Percentiles rank a stretch among this genome's conserved stretches.
phyloP scores from a whole-genome alignment of 2,797 vertebrate genomes.

The Paratrypauchen microcephalus region DNA sequence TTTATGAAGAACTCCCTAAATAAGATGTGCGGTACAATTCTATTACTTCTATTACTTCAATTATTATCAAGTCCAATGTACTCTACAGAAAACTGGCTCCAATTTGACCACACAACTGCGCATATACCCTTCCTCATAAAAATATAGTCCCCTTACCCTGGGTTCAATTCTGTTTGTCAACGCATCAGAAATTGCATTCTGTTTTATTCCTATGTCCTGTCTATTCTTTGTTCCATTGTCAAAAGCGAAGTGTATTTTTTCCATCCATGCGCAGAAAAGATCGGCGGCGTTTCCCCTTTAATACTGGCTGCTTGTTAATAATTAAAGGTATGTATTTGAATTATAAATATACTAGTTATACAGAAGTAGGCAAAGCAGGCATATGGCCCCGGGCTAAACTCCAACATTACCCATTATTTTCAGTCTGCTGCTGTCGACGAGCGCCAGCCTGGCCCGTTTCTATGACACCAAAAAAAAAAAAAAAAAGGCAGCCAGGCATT shows the following conservation, averaged over 20 bases:
- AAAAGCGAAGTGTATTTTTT: slow-evolving; percentile 83
- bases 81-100: too few relatives aligned
- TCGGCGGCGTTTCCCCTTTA: slow-evolving; percentile 93
- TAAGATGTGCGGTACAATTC: too few relatives aligned
- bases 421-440: slow-evolving; percentile 92
- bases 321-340: slow-evolving; percentile 99
- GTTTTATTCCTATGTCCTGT: slow-evolving; percentile 57
- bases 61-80: too few relatives aligned
- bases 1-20: too few relatives aligned
- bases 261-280: slow-evolving; percentile 88
- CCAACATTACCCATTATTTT: slow-evolving; percentile 99
- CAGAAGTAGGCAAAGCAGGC: slow-evolving; percentile 99
- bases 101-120: too few relatives aligned
- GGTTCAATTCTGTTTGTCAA: slow-evolving; percentile 14
- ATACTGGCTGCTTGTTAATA: slow-evolving; percentile 99
- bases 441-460: slow-evolving; percentile 93
- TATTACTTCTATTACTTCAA: too few relatives aligned
- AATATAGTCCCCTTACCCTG: not conserved
- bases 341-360: slow-evolving; percentile 99
- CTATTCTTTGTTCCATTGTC: slow-evolving; percentile 86
- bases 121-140: too few relatives aligned
- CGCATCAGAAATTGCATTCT: slow-evolving; percentile 46
- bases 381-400: slow-evolving; percentile 97
- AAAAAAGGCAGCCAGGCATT: slow-evolving; percentile 87
- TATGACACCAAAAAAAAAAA: slow-evolving; percentile 76